A percentile compares a stretch with the other conserved stretches of the same genome.
Conservation (phyloP, 1,140 invertebrate genomes). For the Pseudomyrmex dendroicus region DNA sequence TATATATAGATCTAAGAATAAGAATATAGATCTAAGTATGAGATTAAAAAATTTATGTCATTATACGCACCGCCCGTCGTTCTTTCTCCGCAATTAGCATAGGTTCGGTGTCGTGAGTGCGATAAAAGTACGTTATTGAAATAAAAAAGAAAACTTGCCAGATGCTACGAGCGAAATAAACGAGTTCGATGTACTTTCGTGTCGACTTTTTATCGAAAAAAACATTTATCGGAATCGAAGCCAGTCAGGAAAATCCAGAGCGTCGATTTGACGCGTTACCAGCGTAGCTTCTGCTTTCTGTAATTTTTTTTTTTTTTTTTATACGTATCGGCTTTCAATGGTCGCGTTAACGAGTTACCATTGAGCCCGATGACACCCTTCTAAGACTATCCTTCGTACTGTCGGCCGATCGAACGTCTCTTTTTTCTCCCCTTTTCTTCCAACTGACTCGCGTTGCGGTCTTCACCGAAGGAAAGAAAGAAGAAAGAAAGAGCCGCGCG, state of each 20-base stretch:
- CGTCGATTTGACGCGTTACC: slow-evolving; percentile 30
- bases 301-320: slow-evolving; percentile 52
- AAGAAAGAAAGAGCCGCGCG: slow-evolving; percentile 21
- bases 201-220: not conserved
- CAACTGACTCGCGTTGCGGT: slow-evolving; percentile 31
- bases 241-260: slow-evolving; percentile 41
- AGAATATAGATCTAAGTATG: too few relatives aligned
- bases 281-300: slow-evolving; percentile 46
- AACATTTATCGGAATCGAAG: slow-evolving; percentile 36
- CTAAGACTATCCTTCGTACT: slow-evolving; percentile 40
- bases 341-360: slow-evolving; percentile 70
- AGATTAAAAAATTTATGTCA: not conserved
- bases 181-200: slow-evolving; percentile 11
- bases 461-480: slow-evolving; percentile 39
- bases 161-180: slow-evolving; percentile 22
- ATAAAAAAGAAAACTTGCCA: slow-evolving; percentile 7
- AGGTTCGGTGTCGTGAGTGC: not conserved
- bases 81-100: not conserved
- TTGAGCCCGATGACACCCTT: slow-evolving; percentile 63
- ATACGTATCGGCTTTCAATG: slow-evolving; percentile 63
- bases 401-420: slow-evolving; percentile 49
- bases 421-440: slow-evolving; percentile 17
- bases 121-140: not conserved
- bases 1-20: too few relatives aligned
- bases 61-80: not conserved